Evolutionary conservation across 1,140 invertebrate species (phyloP).

Genomic region (Diabrotica virgifera): DNA sequence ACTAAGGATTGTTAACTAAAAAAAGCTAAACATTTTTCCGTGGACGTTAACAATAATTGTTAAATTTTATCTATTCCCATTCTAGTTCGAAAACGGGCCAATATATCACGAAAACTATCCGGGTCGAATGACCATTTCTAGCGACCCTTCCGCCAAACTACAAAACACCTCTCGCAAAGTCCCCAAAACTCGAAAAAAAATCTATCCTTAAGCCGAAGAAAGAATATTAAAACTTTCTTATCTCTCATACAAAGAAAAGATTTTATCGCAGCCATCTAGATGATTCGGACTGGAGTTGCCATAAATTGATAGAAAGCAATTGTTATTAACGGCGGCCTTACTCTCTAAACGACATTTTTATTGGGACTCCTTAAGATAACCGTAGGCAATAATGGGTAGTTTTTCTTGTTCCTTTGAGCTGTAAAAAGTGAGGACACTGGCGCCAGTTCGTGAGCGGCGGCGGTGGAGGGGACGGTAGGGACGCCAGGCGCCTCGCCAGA

Average conservation of each 20-base stretch:
- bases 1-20: neutral
- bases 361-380: conserved; percentile 48
- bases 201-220: neutral
- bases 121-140: neutral
- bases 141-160: neutral
- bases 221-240: conserved; percentile 5
- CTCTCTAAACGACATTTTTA: conserved; percentile 48
- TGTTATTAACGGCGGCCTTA: conserved; percentile 46
- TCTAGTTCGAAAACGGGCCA: neutral
- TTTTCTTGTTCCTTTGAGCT: conserved; percentile 44
- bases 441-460: conserved; percentile 23
- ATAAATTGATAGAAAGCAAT: conserved; percentile 45
- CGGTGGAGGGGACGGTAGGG: conserved; percentile 31
- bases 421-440: conserved; percentile 46
- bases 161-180: neutral
- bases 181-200: neutral
- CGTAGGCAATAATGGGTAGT: conserved; percentile 49
- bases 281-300: conserved; percentile 34
- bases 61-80: conserved; percentile 1
- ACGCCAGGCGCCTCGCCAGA: conserved; percentile 18
- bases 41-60: neutral
- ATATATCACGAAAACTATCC: neutral
- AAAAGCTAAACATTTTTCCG: neutral
- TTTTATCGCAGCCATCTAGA: conserved; percentile 40
- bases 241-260: conserved; percentile 17